These are phyloP conservation scores for Cotesia chilonis DNA, from an alignment of 1,140 invertebrate species.

Conservation along the genomic window DNA sequence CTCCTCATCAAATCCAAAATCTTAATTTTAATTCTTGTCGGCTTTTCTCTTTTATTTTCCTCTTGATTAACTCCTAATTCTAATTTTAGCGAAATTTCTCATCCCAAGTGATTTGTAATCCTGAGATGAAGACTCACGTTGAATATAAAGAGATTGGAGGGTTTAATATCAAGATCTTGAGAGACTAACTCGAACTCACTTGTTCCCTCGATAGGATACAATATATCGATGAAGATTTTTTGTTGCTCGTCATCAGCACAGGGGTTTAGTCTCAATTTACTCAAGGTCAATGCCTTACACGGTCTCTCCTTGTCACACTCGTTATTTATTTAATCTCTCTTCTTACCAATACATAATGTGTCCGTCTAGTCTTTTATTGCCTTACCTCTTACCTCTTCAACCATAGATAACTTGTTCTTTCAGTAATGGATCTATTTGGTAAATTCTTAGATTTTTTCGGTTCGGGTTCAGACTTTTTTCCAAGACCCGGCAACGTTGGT, in stretches of 20 bases:
- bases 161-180: background rate
- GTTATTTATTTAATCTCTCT: background rate
- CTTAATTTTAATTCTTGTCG: background rate
- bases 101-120: conserved; percentile 4
- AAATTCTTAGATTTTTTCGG: background rate
- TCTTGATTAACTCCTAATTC: background rate
- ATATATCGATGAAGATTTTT: background rate
- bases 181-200: background rate
- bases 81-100: background rate
- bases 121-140: background rate
- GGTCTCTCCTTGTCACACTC: background rate
- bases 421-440: background rate
- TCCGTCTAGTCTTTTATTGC: background rate
- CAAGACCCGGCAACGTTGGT: conserved; percentile 30
- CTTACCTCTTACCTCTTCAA: background rate
- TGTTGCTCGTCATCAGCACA: background rate
- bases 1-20: background rate
- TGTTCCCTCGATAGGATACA: too few relatives aligned
- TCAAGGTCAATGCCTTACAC: background rate
- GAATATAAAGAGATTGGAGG: background rate
- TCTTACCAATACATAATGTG: background rate
- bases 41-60: background rate
- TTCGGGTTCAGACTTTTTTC: background rate
- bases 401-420: background rate
- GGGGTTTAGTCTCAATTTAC: too few relatives aligned